A percentile compares a stretch with the other conserved stretches of the same genome.
These are phyloP conservation scores for Spialia ferax DNA, from an alignment of 2,888 invertebrate species.

Conservation along the genomic window DNA sequence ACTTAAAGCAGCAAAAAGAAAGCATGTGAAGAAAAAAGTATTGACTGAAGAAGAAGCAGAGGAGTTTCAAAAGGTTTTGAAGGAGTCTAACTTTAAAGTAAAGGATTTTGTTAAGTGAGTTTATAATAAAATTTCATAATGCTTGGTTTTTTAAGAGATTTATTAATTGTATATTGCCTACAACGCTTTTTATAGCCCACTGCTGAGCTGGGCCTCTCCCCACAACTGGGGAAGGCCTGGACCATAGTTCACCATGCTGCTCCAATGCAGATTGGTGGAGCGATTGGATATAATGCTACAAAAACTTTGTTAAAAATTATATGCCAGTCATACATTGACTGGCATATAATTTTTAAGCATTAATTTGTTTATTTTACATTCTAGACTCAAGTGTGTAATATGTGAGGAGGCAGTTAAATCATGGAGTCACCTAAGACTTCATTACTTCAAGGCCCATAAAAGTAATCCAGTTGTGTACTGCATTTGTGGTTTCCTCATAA, in stretches of 20 bases:
- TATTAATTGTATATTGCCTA: too few species aligned
- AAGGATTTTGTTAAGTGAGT: conserved; percentile 68
- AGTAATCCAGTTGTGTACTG: conserved; percentile 68
- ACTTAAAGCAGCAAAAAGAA: conserved; percentile 65
- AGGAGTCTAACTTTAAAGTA: conserved; percentile 66
- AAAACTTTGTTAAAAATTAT: too few species aligned
- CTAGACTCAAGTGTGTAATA: conserved; percentile 68
- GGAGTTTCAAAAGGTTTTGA: conserved; percentile 64
- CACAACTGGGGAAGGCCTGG: too few species aligned
- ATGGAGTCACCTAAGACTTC: conserved; percentile 65
- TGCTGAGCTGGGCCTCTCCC: too few species aligned
- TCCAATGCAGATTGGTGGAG: too few species aligned
- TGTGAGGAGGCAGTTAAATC: conserved; percentile 67
- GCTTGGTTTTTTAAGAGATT: background rate
- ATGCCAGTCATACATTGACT: too few species aligned
- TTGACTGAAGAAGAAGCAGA: conserved; percentile 58
- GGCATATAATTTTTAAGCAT: too few species aligned
- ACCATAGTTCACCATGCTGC: too few species aligned
- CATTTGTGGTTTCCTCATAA: conserved; percentile 71
- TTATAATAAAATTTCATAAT: background rate
- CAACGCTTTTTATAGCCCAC: too few species aligned
- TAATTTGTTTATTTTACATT: conserved; percentile 44
- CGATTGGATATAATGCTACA: too few species aligned
- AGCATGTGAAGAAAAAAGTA: conserved; percentile 59
- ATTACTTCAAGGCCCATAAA: conserved; percentile 67